Percentiles rank a stretch among this genome's conserved stretches.
Evolutionary conservation across 2,888 invertebrate species (phyloP).

Genomic region (Drosophila koepferae): DNA sequence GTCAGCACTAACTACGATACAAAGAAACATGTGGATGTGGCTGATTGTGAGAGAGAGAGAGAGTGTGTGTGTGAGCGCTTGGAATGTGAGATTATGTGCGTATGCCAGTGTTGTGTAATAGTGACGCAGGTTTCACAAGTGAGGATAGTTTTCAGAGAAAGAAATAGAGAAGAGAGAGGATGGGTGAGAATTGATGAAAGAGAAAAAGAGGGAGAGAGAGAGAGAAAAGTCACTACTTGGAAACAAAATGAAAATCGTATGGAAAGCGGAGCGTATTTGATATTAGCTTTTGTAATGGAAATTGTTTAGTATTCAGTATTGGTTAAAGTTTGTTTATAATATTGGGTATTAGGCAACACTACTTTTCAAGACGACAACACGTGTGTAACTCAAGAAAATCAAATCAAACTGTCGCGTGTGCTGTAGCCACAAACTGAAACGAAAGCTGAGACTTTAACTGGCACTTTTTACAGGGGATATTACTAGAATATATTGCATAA

Average conservation of each 20-base stretch:
- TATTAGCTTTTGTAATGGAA: conserved; percentile 47
- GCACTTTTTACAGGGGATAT: conserved; percentile 65
- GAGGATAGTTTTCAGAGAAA: conserved; percentile 24
- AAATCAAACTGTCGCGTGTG: conserved; percentile 57
- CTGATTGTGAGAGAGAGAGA: conserved; percentile 19
- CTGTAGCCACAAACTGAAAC: conserved; percentile 58
- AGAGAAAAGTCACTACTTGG: conserved; percentile 65
- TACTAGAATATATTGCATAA: conserved; percentile 16
- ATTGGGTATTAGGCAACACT: conserved; percentile 57
- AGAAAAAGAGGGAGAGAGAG: neutral
- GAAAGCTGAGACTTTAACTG: conserved; percentile 51
- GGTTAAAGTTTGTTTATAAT: conserved; percentile 37
- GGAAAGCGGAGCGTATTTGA: conserved; percentile 58
- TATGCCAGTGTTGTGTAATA: conserved; percentile 59
- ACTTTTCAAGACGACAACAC: conserved; percentile 59
- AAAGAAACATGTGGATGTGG: conserved; percentile 72
- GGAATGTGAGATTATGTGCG: conserved; percentile 29
- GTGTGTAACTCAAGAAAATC: conserved; percentile 57
- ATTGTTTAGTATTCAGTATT: conserved; percentile 56
- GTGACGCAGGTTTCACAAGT: conserved; percentile 49
- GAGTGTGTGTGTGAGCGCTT: conserved; percentile 23
- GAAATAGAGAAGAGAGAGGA: conserved; percentile 3
- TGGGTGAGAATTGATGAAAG: neutral
- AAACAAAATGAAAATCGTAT: conserved; percentile 46
- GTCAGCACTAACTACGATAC: conserved; percentile 81